These are phyloP conservation scores for Alethe diademata DNA, from an alignment of 2,113 vertebrate genomes.

Conservation along the genomic window DNA sequence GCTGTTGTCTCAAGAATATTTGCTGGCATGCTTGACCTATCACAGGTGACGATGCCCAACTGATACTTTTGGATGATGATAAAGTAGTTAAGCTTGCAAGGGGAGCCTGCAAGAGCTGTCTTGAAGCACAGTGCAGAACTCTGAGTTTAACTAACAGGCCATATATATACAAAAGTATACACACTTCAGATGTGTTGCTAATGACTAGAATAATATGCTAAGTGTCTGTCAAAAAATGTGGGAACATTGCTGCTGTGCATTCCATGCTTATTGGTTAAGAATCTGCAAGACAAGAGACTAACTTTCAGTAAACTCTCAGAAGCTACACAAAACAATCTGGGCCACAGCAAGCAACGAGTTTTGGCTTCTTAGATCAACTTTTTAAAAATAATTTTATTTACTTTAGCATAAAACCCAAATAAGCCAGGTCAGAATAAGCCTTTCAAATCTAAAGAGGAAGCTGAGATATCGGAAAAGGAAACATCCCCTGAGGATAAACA, in stretches of 20 bases:
- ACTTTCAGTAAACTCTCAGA: neutral
- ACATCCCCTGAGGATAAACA: conserved; percentile 43
- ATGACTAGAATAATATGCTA: neutral
- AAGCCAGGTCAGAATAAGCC: neutral
- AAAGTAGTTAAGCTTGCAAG: neutral
- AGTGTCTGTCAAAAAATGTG: neutral
- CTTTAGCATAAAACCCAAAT: neutral
- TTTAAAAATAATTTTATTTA: neutral
- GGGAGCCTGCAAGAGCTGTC: neutral
- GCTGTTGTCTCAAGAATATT: neutral
- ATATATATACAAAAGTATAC: neutral
- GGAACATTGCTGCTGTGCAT: neutral
- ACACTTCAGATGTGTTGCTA: neutral
- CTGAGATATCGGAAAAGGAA: conserved; percentile 21
- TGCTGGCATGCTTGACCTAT: neutral
- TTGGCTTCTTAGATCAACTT: neutral
- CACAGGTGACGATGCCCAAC: neutral
- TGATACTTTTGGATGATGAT: neutral
- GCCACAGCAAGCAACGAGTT: neutral
- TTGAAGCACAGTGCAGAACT: neutral
- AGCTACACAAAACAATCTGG: neutral
- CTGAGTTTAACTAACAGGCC: neutral
- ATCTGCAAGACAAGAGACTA: neutral
- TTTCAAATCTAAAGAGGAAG: conserved; percentile 29
- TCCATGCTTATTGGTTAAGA: neutral